A percentile compares a stretch with the other conserved stretches of the same genome.
These are phyloP conservation scores for Tretioscincus oriximinensis DNA, from an alignment of 2,113 vertebrate genomes.

Conservation along the genomic window DNA sequence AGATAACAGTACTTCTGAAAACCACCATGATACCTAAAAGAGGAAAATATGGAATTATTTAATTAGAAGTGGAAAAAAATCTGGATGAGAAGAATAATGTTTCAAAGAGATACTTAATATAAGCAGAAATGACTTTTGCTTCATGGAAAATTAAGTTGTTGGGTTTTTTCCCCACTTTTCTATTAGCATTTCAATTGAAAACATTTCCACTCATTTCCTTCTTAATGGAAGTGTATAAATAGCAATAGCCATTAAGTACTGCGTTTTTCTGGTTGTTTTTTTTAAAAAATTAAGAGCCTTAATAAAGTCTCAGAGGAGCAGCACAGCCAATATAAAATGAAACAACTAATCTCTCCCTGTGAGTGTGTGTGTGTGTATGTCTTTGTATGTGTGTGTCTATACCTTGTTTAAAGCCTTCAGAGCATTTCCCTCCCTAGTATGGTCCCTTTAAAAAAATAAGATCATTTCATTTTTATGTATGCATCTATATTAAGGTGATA, in stretches of 20 bases:
- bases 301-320: conserved; percentile 21
- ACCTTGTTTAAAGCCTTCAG: background rate
- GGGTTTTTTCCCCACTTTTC: conserved; percentile 19
- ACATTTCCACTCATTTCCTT: conserved; percentile 52
- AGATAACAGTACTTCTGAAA: conserved; percentile 47
- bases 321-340: conserved; percentile 6
- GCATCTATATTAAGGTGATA: background rate
- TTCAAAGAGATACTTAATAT: conserved; percentile 43
- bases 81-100: conserved; percentile 38
- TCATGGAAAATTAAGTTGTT: conserved; percentile 51
- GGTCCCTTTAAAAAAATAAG: background rate
- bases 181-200: conserved; percentile 64
- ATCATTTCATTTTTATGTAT: background rate
- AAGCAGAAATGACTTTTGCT: conserved; percentile 59
- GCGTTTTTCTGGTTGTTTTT: background rate
- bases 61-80: conserved; percentile 12
- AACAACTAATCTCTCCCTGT: conserved; percentile 18
- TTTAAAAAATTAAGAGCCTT: conserved; percentile 18
- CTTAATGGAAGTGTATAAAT: conserved; percentile 60
- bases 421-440: background rate
- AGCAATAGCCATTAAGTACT: conserved; percentile 47
- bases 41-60: conserved; percentile 45
- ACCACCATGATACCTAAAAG: conserved; percentile 45
- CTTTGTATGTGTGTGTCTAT: conserved; percentile 10
- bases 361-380: conserved; percentile 19